phyloP scores from a whole-genome alignment of 2,888 invertebrate genomes.

The Sceliomorpha sp. region DNA sequence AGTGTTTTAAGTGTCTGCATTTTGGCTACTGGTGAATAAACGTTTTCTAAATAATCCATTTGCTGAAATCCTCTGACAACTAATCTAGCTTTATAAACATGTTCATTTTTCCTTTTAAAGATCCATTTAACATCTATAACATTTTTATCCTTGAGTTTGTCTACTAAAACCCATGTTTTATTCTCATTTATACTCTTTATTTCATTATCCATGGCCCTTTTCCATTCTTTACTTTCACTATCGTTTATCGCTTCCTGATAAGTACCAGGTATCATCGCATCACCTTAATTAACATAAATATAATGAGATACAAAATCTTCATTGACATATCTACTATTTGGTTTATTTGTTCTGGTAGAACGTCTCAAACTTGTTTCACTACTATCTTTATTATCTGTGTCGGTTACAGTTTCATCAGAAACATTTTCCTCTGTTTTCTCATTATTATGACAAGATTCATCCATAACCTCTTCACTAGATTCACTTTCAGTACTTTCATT shows the following conservation, averaged over 20 bases:
- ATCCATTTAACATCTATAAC: conserved; percentile 52
- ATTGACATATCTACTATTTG: conserved; percentile 9
- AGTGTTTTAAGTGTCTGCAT: conserved; percentile 45
- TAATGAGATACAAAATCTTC: conserved; percentile 8
- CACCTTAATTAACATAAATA: conserved; percentile 12
- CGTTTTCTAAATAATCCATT: conserved; percentile 37
- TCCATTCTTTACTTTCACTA: conserved; percentile 40
- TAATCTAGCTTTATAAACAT: conserved; percentile 47
- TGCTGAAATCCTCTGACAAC: conserved; percentile 55
- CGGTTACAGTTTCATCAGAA: conserved; percentile 1
- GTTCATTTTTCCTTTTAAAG: conserved; percentile 41
- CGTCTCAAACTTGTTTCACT: neutral
- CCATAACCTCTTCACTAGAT: neutral
- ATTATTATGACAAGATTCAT: neutral
- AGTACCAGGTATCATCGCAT: conserved; percentile 28
- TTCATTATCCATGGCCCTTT: conserved; percentile 51
- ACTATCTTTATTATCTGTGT: neutral
- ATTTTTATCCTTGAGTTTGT: conserved; percentile 29
- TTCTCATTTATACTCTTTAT: conserved; percentile 40
- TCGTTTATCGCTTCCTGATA: conserved; percentile 45
- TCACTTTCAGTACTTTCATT: conserved; percentile 6
- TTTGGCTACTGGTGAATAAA: conserved; percentile 48
- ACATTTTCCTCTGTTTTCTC: neutral
- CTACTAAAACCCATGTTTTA: conserved; percentile 48
- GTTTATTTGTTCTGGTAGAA: conserved; percentile 8